Percentiles rank a stretch among this genome's conserved stretches.
Conservation (phyloP, 1,140 invertebrate species). For the Panulirus ornatus region DNA sequence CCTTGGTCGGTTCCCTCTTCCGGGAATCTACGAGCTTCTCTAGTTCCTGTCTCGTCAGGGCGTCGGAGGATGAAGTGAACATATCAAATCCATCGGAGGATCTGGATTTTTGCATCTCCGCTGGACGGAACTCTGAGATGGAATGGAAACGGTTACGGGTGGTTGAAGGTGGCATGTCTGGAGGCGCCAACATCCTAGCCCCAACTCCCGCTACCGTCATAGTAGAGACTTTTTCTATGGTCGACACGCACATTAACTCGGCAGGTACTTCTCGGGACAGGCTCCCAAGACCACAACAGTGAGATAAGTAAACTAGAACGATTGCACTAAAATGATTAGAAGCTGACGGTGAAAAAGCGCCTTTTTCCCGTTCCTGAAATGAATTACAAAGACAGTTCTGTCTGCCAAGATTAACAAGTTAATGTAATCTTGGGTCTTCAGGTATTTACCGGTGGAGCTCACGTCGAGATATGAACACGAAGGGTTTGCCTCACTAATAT, state of each 20-base stretch:
- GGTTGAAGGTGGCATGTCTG: neutral
- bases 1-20: slow-evolving; percentile 66
- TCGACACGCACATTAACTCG: slow-evolving; percentile 10
- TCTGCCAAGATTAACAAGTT: neutral
- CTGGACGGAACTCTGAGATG: slow-evolving; percentile 48
- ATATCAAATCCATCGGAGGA: slow-evolving; percentile 24
- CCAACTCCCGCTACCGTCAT: neutral
- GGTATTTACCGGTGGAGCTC: neutral
- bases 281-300: neutral
- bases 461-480: neutral
- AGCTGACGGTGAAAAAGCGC: too few relatives aligned
- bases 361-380: neutral
- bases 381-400: neutral
- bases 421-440: neutral
- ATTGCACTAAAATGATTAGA: too few relatives aligned
- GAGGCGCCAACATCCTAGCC: neutral
- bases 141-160: slow-evolving; percentile 38
- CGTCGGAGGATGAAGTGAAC: slow-evolving; percentile 15
- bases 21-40: slow-evolving; percentile 50
- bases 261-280: neutral
- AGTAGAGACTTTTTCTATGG: neutral
- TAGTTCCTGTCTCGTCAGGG: slow-evolving; percentile 45
- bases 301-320: neutral
- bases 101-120: slow-evolving; percentile 44
- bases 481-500: too few relatives aligned